A percentile compares a stretch with the other conserved stretches of the same genome.
phyloP scores from a whole-genome alignment of 1,140 invertebrate species.

The Anoplophora glabripennis region DNA sequence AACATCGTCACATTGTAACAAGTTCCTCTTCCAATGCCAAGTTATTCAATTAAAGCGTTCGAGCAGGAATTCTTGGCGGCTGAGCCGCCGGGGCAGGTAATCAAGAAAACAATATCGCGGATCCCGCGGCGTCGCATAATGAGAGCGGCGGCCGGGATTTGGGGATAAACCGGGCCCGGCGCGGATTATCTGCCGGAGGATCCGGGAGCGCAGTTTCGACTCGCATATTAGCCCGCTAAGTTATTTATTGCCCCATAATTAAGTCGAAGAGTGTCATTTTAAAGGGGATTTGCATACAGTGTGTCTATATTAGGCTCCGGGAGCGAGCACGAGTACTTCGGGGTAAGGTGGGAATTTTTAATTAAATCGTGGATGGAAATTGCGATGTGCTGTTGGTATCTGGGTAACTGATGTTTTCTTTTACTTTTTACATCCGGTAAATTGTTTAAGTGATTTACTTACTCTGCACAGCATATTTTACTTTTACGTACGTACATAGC shows the following conservation, averaged over 20 bases:
- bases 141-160: conserved; percentile 33
- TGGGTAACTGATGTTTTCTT: too few species aligned
- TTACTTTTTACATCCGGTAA: too few species aligned
- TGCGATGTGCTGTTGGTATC: neutral
- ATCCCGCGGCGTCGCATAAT: conserved; percentile 42
- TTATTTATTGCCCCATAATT: conserved; percentile 39
- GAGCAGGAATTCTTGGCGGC: neutral
- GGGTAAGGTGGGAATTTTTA: neutral
- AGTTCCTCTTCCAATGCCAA: too few species aligned
- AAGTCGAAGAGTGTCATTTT: conserved; percentile 31
- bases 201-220: conserved; percentile 26
- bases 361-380: conserved; percentile 1
- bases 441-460: too few species aligned
- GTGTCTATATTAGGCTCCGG: neutral
- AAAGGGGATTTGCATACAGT: conserved; percentile 15
- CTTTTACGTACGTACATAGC: too few species aligned
- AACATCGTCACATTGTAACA: too few species aligned
- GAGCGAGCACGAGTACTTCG: neutral
- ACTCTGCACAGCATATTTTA: too few species aligned
- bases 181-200: conserved; percentile 35
- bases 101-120: conserved; percentile 46
- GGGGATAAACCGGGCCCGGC: conserved; percentile 23
- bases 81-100: conserved; percentile 34
- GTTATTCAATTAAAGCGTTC: neutral
- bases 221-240: conserved; percentile 35